Evolutionary conservation across 2,113 vertebrate genomes (phyloP).

Genomic region (Isichthys henryi): DNA sequence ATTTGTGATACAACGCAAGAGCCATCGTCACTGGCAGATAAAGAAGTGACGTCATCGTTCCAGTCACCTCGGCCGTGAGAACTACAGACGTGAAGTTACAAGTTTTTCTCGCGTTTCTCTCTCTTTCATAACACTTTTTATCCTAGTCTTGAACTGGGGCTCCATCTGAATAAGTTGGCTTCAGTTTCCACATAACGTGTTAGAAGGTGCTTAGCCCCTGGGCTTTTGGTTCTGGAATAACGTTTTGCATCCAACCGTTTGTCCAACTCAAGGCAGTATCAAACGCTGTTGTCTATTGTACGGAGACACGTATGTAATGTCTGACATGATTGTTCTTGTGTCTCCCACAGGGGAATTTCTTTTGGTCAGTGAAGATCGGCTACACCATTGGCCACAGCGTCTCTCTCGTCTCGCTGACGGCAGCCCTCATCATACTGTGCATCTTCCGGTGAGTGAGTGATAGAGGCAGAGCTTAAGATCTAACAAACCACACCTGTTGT

Average conservation of each 20-base stretch:
- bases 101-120: not conserved
- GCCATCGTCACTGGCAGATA: not conserved
- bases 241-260: not conserved
- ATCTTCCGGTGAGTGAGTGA: slow-evolving; percentile 69
- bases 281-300: not conserved
- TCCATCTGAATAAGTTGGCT: not conserved
- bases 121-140: not conserved
- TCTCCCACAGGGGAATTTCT: slow-evolving; percentile 62
- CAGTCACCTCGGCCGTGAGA: not conserved
- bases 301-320: not conserved
- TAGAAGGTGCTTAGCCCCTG: not conserved
- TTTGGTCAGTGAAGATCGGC: slow-evolving; percentile 71
- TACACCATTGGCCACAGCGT: slow-evolving; percentile 87
- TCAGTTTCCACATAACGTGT: not conserved
- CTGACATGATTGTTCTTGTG: not conserved
- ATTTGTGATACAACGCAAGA: not conserved
- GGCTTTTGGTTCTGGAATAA: not conserved
- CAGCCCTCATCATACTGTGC: slow-evolving; percentile 77
- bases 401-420: slow-evolving; percentile 75
- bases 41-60: not conserved
- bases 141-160: not conserved
- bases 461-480: not conserved
- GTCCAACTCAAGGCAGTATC: not conserved
- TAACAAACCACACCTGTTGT: not conserved
- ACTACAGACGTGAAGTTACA: not conserved